Percentiles rank a stretch among this genome's conserved stretches.
Evolutionary conservation across 2,113 vertebrate genomes (phyloP).

Genomic region (Tachysurus fulvidraco): DNA sequence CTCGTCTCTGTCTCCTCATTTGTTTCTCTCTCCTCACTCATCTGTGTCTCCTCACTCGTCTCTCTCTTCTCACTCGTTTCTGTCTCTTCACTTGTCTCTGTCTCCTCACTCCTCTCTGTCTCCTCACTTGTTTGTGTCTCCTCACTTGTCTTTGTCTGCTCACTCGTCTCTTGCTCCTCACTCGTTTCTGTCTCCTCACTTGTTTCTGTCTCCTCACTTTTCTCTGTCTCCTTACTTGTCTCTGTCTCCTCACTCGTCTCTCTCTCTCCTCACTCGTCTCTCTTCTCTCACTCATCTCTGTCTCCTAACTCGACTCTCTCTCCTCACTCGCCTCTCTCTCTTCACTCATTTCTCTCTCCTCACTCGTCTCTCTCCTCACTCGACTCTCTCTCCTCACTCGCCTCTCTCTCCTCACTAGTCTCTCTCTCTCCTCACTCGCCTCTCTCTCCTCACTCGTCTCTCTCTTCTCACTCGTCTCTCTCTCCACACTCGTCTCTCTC

Average conservation of each 20-base stretch:
- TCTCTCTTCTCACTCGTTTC: no score
- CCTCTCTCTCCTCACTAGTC: not conserved
- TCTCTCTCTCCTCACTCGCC: not conserved
- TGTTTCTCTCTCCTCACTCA: not conserved
- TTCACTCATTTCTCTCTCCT: no score
- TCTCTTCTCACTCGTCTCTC: not conserved
- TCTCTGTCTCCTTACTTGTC: not conserved
- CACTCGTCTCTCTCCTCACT: not conserved
- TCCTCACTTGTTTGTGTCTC: not conserved
- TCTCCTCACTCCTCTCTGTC: no score
- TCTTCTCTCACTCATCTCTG: not conserved
- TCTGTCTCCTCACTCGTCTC: no score
- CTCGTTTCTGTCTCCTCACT: not conserved
- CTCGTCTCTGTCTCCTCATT: not conserved
- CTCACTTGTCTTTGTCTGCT: not conserved
- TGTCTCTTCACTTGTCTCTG: not conserved
- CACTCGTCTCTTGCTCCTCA: not conserved
- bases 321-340: not conserved
- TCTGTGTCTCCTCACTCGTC: not conserved
- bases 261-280: not conserved
- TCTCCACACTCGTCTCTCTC: no score
- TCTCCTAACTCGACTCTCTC: not conserved
- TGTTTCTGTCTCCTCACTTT: not conserved
- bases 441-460: not conserved
- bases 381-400: not conserved